Evolutionary conservation across 2,797 vertebrate species (phyloP).

Genomic region (Neosilurus hyrtlii): DNA sequence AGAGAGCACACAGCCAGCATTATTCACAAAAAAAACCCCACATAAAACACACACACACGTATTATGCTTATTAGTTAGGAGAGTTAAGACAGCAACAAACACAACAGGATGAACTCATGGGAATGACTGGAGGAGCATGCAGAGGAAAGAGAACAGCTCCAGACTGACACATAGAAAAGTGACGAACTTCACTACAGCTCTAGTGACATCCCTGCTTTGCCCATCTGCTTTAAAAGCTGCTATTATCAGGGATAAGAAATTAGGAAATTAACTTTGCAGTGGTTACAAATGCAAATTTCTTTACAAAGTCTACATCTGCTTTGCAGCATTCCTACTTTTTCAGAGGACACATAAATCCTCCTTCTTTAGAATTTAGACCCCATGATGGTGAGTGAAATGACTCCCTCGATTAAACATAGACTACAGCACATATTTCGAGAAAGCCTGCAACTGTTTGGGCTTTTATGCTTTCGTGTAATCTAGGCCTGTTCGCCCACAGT

Average conservation of each 20-base stretch:
- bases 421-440: neutral
- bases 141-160: slow-evolving; percentile 74
- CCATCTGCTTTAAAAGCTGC: neutral
- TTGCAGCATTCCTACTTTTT: neutral
- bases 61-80: slow-evolving; percentile 32
- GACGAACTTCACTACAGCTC: slow-evolving; percentile 46
- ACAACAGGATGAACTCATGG: slow-evolving; percentile 61
- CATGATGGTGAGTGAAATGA: slow-evolving; percentile 17
- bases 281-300: neutral
- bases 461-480: slow-evolving; percentile 23
- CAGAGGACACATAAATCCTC: neutral
- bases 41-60: slow-evolving; percentile 16
- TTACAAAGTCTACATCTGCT: neutral
- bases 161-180: slow-evolving; percentile 77
- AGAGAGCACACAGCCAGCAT: slow-evolving; percentile 14
- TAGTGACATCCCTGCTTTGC: neutral
- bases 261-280: neutral
- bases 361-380: slow-evolving; percentile 11
- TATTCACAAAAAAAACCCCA: neutral
- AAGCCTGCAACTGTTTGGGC: slow-evolving; percentile 46
- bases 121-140: slow-evolving; percentile 63
- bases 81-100: slow-evolving; percentile 65
- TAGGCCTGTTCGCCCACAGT: slow-evolving; percentile 66
- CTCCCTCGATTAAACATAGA: slow-evolving; percentile 32
- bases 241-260: neutral